Evolutionary conservation across 2,113 vertebrate species (phyloP).

Genomic region (Bothrops jararaca): DNA sequence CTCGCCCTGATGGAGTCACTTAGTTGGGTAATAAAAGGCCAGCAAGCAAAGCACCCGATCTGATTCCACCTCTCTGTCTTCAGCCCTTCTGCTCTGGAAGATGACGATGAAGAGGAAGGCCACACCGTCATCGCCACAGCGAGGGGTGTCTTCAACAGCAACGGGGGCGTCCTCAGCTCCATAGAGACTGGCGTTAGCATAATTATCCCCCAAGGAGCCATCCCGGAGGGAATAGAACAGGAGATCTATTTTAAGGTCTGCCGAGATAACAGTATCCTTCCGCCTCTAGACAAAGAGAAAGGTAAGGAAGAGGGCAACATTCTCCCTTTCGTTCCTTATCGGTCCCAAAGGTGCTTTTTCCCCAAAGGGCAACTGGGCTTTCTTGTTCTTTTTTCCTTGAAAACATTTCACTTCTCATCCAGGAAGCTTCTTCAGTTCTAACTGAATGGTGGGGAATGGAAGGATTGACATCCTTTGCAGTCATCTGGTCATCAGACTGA

Average conservation of each 20-base stretch:
- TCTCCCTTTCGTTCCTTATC: not conserved
- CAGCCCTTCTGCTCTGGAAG: conserved; percentile 90
- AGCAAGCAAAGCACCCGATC: not conserved
- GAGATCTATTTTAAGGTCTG: conserved; percentile 99
- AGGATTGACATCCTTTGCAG: too few species aligned
- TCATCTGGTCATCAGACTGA: too few species aligned
- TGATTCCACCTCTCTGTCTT: conserved; percentile 31
- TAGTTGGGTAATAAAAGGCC: not conserved
- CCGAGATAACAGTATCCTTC: conserved; percentile 97
- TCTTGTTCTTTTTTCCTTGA: too few species aligned
- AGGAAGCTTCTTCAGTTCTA: too few species aligned
- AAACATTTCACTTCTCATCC: too few species aligned
- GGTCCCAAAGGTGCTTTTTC: too few species aligned
- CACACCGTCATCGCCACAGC: conserved; percentile 97
- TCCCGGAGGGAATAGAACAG: conserved; percentile 93
- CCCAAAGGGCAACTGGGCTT: too few species aligned
- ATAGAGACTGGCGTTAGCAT: conserved; percentile 98
- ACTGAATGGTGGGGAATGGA: too few species aligned
- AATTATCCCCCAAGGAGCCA: conserved; percentile 97
- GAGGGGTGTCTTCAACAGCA: conserved; percentile 93
- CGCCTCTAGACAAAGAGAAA: conserved; percentile 98
- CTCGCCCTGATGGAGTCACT: not conserved
- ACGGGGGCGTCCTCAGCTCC: conserved; percentile 94
- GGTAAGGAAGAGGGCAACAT: conserved; percentile 65
- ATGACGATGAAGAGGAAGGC: conserved; percentile 94